Conservation (phyloP, 2,113 vertebrate species). For the Zosterops pallidus region DNA sequence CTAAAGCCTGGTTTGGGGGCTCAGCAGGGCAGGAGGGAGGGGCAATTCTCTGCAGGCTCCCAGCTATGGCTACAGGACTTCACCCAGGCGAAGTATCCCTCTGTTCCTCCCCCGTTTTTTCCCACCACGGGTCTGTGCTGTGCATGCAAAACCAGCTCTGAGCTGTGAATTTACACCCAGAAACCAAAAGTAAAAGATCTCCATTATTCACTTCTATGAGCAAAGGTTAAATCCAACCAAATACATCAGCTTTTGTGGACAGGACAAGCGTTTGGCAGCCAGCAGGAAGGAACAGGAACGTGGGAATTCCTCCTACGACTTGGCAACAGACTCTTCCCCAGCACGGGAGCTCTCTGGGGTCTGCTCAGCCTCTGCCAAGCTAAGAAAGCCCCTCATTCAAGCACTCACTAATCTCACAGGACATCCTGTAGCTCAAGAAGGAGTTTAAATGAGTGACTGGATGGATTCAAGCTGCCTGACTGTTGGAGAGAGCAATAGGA, state of each 20-base stretch:
- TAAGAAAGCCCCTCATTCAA: conserved; percentile 34
- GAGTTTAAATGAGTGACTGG: not conserved
- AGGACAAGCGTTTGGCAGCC: conserved; percentile 13
- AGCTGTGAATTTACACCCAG: conserved; percentile 14
- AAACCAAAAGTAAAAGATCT: conserved; percentile 49
- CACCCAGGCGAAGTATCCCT: not conserved
- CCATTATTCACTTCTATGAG: not conserved
- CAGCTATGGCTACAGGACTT: not conserved
- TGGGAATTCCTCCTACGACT: conserved; percentile 60
- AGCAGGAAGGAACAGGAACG: conserved; percentile 43
- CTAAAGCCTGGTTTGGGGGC: not conserved
- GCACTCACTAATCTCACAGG: not conserved
- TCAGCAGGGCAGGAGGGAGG: not conserved
- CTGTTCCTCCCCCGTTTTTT: not conserved
- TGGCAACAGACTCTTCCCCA: not conserved
- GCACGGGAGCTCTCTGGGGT: conserved; percentile 8
- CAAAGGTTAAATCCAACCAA: conserved; percentile 54
- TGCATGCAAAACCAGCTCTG: not conserved
- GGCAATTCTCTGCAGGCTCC: not conserved
- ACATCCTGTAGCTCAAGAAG: not conserved
- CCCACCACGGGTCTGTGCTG: not conserved
- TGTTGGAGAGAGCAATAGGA: not conserved
- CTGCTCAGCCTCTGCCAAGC: not conserved
- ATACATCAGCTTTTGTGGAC: conserved; percentile 13
- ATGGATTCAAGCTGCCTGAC: not conserved